Conservation (phyloP, 2,888 invertebrate genomes). For the Thyatira batis region DNA sequence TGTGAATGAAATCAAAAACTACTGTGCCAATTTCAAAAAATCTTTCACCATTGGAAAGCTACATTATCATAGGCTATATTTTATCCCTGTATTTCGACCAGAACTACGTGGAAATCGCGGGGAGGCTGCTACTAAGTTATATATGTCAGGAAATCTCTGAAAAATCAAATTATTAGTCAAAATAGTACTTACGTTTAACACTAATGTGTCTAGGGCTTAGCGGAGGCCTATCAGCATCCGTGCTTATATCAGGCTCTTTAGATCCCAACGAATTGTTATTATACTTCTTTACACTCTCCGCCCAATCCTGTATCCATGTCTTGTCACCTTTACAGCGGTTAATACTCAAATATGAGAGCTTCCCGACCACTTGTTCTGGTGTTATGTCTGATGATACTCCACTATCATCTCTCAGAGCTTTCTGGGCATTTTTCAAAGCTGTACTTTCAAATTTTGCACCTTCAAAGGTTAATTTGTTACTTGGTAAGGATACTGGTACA, state of each 20-base stretch:
- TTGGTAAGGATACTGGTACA: constrained; percentile 69
- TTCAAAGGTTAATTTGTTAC: constrained; percentile 50
- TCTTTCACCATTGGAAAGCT: no score
- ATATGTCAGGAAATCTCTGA: no score
- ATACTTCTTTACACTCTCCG: constrained; percentile 82
- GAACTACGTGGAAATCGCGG: no score
- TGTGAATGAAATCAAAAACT: no score
- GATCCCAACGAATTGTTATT: constrained; percentile 61
- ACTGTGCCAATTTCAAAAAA: no score
- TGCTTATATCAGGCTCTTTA: constrained; percentile 43
- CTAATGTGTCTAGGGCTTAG: constrained; percentile 65
- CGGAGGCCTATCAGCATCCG: constrained; percentile 60
- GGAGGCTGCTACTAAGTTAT: no score
- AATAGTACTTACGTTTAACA: constrained; percentile 64
- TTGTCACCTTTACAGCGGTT: constrained; percentile 79
- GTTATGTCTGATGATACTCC: constrained; percentile 50
- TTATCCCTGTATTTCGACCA: no score
- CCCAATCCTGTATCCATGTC: constrained; percentile 86
- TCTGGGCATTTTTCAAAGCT: constrained; percentile 66
- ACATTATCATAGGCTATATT: no score
- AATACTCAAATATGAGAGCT: constrained; percentile 71
- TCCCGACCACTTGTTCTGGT: constrained; percentile 66
- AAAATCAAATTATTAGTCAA: constrained; percentile 9
- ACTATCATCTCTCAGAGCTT: constrained; percentile 56
- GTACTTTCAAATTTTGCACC: constrained; percentile 70